A percentile compares a stretch with the other conserved stretches of the same genome.
Evolutionary conservation across 2,888 invertebrate species (phyloP).

Genomic region (Agrenia bidenticulata): DNA sequence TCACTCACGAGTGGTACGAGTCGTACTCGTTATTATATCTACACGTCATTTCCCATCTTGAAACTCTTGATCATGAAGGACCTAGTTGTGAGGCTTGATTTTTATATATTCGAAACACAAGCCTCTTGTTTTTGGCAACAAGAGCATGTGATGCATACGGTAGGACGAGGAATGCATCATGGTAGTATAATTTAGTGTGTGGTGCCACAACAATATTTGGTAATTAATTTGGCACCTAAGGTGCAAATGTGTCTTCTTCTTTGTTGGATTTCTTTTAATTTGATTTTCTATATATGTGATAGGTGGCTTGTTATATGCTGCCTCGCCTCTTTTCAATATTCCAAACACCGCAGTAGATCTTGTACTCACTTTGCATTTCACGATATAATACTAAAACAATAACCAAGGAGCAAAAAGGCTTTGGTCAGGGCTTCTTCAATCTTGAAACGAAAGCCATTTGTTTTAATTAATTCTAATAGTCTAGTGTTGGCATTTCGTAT

Average conservation of each 20-base stretch:
- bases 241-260: slow-evolving; percentile 14
- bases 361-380: neutral
- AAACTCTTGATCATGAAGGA: too few species aligned
- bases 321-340: neutral
- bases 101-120: too few species aligned
- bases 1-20: slow-evolving; percentile 1
- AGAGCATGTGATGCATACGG: too few species aligned
- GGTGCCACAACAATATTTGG: slow-evolving; percentile 13
- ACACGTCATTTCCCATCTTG: too few species aligned
- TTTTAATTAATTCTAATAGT: slow-evolving; percentile 13
- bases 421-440: neutral
- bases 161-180: too few species aligned
- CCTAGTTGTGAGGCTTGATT: too few species aligned
- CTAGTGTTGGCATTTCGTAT: neutral
- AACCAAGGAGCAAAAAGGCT: neutral
- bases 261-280: slow-evolving; percentile 2
- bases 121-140: too few species aligned
- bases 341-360: neutral
- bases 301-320: neutral
- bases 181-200: neutral
- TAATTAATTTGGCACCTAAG: slow-evolving; percentile 23
- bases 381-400: neutral
- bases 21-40: too few species aligned
- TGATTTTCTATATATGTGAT: neutral
- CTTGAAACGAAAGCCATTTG: slow-evolving; percentile 6